Evolutionary conservation across 1,140 invertebrate species (phyloP), one percentile per base, ranked within the genome.

Genomic region (Heliconius congener): DNA sequence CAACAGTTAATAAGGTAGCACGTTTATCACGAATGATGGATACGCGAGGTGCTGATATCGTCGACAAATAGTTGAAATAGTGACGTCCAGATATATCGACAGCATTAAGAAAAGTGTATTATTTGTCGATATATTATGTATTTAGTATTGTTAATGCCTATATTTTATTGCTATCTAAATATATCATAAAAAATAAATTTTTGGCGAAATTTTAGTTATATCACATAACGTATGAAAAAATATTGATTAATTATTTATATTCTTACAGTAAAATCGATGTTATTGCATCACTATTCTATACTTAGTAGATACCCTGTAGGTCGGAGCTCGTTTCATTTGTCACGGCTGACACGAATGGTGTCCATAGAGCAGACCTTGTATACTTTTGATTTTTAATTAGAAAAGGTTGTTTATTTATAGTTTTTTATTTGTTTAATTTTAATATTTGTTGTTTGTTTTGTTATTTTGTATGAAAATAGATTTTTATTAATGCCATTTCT

Each of bases 21-120:
- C 80, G 87, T 90, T 91, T 93, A 92, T 92, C 91, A 90, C 88
- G 85, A 71, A 86, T 92, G 92, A 93, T 92, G 90, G 91, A 93
- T 87, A 85, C 86, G 83, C 84, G 84, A 70, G 79, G 81, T 55
- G 79, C 79, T 77, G 88, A 89, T 89, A 90, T 80, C 88, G 88
- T 90, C 88, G 92, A 92, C 90, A 91, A 92, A 91, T 92, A 87
- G 86, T 90, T 84, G 86, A 78, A 83, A 27, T 87, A 88, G 84
- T 76, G 85, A 80, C 83, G 83, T 19, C 19, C n/a, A n/a, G 4
- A 55, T 57, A 27, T 83, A 84, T 82, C 83, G 79, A 87, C 82
- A 84, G 71, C 71, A 23, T 79, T 30, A 34, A 76, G 30, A 9
- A 66, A 30, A 16, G 1, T 27, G 16, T 27, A 13, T 66, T 8